These are phyloP conservation scores for Morphnarchus princeps DNA, from an alignment of 2,113 vertebrate genomes.

Conservation along the genomic window DNA sequence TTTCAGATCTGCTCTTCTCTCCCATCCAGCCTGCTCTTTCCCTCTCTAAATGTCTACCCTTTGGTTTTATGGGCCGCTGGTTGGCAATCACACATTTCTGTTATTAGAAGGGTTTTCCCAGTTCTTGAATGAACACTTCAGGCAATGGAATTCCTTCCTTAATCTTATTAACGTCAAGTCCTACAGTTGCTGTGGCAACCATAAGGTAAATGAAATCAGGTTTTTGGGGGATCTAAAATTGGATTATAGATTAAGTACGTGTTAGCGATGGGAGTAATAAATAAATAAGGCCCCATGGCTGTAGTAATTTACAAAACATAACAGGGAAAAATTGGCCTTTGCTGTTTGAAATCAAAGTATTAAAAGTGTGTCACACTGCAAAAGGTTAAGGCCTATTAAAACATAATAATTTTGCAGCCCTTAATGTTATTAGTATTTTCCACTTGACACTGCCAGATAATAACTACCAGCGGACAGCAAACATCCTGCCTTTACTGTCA, in stretches of 20 bases:
- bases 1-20: not conserved
- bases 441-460: slow-evolving; percentile 63
- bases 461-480: slow-evolving; percentile 51
- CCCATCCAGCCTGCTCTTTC: not conserved
- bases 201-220: slow-evolving; percentile 15
- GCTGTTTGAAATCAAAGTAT: slow-evolving; percentile 22
- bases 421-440: slow-evolving; percentile 66
- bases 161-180: slow-evolving; percentile 2
- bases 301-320: slow-evolving; percentile 13
- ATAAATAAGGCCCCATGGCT: not conserved
- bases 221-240: not conserved
- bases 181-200: not conserved
- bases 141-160: slow-evolving; percentile 12
- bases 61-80: not conserved
- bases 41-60: not conserved
- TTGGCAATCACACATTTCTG: not conserved
- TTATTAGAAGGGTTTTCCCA: not conserved
- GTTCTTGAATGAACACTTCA: slow-evolving; percentile 4
- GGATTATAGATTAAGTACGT: not conserved
- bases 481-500: slow-evolving; percentile 17
- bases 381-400: slow-evolving; percentile 73
- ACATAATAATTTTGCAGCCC: slow-evolving; percentile 59
- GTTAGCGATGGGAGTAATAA: not conserved
- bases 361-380: slow-evolving; percentile 62
- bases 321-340: not conserved